These are phyloP conservation scores for Wiebesia pumilae DNA, from an alignment of 1,140 invertebrate genomes.

Conservation along the genomic window DNA sequence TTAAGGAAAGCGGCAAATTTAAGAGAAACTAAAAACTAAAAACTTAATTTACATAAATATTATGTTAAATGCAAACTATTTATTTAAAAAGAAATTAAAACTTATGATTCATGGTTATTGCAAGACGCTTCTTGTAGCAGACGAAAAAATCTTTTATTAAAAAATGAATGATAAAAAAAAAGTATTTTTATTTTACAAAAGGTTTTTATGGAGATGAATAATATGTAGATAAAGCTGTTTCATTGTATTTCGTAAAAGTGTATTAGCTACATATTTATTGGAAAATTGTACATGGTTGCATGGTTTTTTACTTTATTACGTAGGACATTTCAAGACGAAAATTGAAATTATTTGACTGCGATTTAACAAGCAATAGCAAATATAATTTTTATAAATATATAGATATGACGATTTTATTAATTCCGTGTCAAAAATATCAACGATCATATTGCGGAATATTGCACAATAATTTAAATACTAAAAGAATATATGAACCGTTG, in stretches of 20 bases:
- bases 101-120: no score
- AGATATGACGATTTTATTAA: neutral
- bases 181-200: neutral
- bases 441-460: neutral
- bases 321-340: neutral
- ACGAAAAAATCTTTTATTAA: no score
- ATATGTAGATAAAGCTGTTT: neutral
- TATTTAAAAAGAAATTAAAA: no score
- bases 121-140: no score
- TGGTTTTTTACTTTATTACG: neutral
- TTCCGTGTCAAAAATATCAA: neutral
- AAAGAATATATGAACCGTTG: neutral
- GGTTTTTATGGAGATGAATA: neutral
- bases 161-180: no score
- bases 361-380: conserved; percentile 15
- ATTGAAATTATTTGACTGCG: conserved; percentile 13
- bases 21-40: no score
- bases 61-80: no score
- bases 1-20: no score
- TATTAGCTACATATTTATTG: neutral
- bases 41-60: no score
- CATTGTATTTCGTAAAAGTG: neutral
- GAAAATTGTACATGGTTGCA: conserved; percentile 5
- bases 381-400: conserved; percentile 16
- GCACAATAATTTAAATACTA: neutral